Base-by-base conservation (phyloP, 2,113 vertebrate genomes). In the Nanger granti region DNA sequence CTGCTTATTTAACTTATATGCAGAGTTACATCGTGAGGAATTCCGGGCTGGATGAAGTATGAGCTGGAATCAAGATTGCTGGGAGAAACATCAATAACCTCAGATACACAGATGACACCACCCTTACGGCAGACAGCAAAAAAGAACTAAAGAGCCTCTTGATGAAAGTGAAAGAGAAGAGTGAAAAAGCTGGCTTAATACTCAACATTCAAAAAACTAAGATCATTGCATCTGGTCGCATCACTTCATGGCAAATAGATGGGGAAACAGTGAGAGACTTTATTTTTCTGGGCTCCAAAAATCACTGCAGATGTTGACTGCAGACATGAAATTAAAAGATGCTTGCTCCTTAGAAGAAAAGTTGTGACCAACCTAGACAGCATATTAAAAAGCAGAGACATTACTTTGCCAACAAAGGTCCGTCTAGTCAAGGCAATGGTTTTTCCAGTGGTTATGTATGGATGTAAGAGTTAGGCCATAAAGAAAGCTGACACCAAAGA, bases 391-490 rank as follows among this genome's bases (percentile, higher is more conserved):
- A 37, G n/a, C 66, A 37, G n/a, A 73, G n/a, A 73, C 9, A 22
- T 37, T 69, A 11, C 9, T 73, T 73, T 37, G 4, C 66, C n/a
- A 37, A 2, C n/a, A 12, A 24, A 73, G 5, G 66, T 73, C 66
- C 0, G 0, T 73, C 18, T 37, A 11, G 18, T 73, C 18, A 37
- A 73, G 18, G 18, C 66, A 24, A 12, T 73, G n/a, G n/a, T 37
- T 73, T 73, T 73, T 73, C 20, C 18, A 73, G 9, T 37, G 0
- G 66, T 73, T 18, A 37, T 73, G 18, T 73, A 11, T 73, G 18
- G 18, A 73, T 73, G n/a, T 73, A 4, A 73, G 18, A 73, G 9
- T 69, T 10, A 0, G 18, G 0, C n/a, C 0, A 3, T 37, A 3
- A 73, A 37, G 66, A 73, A 73, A 73, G n/a, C 66, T 37, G 9